These are phyloP conservation scores for Myrmecobius fasciatus DNA, from an alignment of 2,113 vertebrate genomes.

Conservation along the genomic window DNA sequence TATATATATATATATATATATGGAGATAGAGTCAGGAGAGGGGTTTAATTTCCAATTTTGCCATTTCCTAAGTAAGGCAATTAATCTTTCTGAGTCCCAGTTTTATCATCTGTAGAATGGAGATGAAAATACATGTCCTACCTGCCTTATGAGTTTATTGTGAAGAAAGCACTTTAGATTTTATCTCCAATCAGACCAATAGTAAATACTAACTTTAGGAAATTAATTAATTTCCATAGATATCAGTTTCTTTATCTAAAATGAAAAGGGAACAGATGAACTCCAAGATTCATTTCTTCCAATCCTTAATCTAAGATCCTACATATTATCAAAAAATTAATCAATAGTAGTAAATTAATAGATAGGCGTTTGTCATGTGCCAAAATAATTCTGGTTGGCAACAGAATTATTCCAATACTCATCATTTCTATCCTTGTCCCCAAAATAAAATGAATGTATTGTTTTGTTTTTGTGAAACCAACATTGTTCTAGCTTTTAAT, in stretches of 20 bases:
- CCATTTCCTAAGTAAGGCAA: background rate
- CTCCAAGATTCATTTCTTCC: no score
- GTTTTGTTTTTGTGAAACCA: constrained; percentile 5
- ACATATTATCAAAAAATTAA: background rate
- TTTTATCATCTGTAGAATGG: background rate
- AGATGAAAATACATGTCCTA: background rate
- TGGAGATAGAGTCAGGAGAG: background rate
- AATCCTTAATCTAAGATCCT: background rate
- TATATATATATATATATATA: no score
- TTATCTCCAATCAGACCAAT: background rate
- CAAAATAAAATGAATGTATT: constrained; percentile 11
- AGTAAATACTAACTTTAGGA: background rate
- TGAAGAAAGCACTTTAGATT: background rate
- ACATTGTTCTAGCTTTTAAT: background rate
- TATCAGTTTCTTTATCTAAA: background rate
- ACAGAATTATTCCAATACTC: background rate
- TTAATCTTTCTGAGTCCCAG: background rate
- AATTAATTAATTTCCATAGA: background rate
- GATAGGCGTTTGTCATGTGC: background rate
- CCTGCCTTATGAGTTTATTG: background rate
- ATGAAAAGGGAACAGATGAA: background rate
- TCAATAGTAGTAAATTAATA: background rate
- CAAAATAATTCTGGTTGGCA: background rate
- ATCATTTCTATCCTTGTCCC: background rate
- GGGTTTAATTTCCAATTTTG: background rate